phyloP scores from a whole-genome alignment of 2,113 vertebrate species.

The Dendrocopos noguchii region DNA sequence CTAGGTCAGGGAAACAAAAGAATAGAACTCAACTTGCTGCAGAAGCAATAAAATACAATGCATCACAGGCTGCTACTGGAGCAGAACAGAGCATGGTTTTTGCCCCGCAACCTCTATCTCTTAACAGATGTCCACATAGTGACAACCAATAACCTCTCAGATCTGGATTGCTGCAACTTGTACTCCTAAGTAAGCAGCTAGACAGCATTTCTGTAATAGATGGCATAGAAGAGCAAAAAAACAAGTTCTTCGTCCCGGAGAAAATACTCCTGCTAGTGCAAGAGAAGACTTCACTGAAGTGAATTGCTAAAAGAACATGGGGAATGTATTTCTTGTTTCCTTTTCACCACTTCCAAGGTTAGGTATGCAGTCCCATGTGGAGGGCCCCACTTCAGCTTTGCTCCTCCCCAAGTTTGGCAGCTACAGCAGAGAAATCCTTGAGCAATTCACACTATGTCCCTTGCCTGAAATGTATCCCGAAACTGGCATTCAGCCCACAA shows the following conservation, averaged over 20 bases:
- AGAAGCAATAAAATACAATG: not conserved
- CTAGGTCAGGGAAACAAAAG: not conserved
- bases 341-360: not conserved
- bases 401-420: not conserved
- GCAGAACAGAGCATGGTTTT: not conserved
- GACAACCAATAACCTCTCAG: not conserved
- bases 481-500: not conserved
- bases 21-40: not conserved
- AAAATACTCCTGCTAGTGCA: not conserved
- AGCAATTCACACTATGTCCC: not conserved
- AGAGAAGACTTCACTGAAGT: not conserved
- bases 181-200: not conserved
- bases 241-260: not conserved
- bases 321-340: not conserved
- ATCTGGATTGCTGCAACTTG: not conserved
- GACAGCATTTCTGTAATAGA: not conserved
- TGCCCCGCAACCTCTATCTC: not conserved
- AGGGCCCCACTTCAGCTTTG: not conserved
- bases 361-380: rapidly evolving
- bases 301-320: not conserved
- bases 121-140: rapidly evolving
- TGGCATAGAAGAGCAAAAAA: not conserved
- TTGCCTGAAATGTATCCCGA: not conserved
- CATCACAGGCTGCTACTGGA: not conserved
- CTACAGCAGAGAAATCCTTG: not conserved